These are phyloP conservation scores for Rhizoglyphus robini DNA, from an alignment of 1,140 invertebrate genomes.

Conservation along the genomic window DNA sequence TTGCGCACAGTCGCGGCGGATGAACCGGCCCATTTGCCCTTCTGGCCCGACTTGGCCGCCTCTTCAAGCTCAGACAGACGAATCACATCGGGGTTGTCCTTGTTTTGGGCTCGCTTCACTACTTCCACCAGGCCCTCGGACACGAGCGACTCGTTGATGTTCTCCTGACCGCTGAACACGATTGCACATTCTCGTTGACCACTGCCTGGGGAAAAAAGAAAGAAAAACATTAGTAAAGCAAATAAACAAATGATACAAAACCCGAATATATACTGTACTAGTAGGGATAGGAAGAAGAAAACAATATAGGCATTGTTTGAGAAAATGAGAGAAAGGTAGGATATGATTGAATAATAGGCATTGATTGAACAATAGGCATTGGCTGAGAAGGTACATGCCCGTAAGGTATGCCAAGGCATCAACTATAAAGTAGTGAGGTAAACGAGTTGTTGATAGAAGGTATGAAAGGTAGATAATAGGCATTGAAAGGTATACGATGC, in stretches of 20 bases:
- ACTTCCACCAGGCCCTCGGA: constrained; percentile 74
- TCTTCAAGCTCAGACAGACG: constrained; percentile 76
- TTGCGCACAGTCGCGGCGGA: constrained; percentile 56
- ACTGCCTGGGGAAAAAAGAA: constrained; percentile 52
- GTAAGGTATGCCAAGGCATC: too few species aligned
- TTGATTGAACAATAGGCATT: too few species aligned
- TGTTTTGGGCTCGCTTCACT: constrained; percentile 8
- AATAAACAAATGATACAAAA: constrained; percentile 49
- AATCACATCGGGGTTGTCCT: constrained; percentile 35
- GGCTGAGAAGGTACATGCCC: too few species aligned
- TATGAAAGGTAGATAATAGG: too few species aligned
- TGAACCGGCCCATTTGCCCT: constrained; percentile 59
- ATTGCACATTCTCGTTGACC: constrained; percentile 20
- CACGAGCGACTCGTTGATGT: constrained; percentile 70
- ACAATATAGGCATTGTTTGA: too few species aligned
- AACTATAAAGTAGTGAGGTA: too few species aligned
- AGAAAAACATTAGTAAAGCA: constrained; percentile 45
- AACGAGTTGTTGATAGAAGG: too few species aligned
- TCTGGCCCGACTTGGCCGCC: constrained; percentile 58
- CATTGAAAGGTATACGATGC: too few species aligned
- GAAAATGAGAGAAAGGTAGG: too few species aligned
- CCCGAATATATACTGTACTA: background rate
- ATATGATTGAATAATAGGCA: too few species aligned
- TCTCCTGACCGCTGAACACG: constrained; percentile 41
- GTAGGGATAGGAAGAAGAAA: background rate